Evolutionary conservation across 2,113 vertebrate genomes (phyloP).

Genomic region (Pelobates fuscus): DNA sequence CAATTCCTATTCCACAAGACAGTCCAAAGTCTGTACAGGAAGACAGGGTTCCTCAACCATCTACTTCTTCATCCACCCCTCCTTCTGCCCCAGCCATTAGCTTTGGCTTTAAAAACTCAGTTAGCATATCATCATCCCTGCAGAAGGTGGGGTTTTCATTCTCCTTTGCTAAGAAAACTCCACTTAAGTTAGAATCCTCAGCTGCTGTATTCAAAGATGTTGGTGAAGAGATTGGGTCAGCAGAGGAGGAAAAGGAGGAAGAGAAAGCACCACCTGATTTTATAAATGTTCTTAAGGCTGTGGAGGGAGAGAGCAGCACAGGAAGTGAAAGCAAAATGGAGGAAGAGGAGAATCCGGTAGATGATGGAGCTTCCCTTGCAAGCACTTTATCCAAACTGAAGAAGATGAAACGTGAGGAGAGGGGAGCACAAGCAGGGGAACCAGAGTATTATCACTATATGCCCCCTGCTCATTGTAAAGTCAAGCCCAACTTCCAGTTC

Average conservation of each 20-base stretch:
- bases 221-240: constrained; percentile 76
- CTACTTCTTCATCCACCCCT: constrained; percentile 52
- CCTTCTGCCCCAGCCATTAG: constrained; percentile 68
- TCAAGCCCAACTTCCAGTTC: constrained; percentile 97
- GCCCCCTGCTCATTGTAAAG: constrained; percentile 93
- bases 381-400: constrained; percentile 92
- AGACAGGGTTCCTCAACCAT: constrained; percentile 19
- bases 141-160: constrained; percentile 95
- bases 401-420: constrained; percentile 93
- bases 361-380: constrained; percentile 76
- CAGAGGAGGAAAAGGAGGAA: constrained; percentile 79
- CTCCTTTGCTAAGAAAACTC: constrained; percentile 95
- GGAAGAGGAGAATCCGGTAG: constrained; percentile 70
- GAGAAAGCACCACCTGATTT: constrained; percentile 68
- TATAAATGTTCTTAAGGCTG: constrained; percentile 61
- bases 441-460: constrained; percentile 97
- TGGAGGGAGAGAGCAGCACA: constrained; percentile 68
- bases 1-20: constrained; percentile 51
- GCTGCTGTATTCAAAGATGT: constrained; percentile 93
- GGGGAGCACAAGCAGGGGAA: constrained; percentile 73
- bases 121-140: constrained; percentile 64
- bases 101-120: constrained; percentile 77
- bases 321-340: constrained; percentile 65
- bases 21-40: constrained; percentile 32
- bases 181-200: constrained; percentile 90